phyloP scores from a whole-genome alignment of 64 coral and sea anemone species.

The Stichodactyla mertensii region DNA sequence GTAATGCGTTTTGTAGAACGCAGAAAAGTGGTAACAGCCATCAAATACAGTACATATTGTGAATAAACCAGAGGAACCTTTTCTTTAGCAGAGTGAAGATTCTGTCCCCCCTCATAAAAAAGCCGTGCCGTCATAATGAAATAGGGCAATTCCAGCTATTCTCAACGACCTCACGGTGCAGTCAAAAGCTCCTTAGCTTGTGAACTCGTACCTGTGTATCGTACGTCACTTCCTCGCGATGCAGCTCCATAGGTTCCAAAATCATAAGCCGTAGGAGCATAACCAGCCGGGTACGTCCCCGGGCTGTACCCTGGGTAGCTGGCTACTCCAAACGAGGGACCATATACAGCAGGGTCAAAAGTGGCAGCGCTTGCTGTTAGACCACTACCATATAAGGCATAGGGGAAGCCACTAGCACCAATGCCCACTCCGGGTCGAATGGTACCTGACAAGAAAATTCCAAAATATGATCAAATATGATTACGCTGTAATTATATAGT shows the following conservation, averaged over 20 bases:
- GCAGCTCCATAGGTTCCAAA: conserved; percentile 54
- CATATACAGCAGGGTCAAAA: conserved; percentile 82
- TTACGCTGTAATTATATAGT: neutral
- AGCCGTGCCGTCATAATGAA: no score
- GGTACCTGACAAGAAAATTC: neutral
- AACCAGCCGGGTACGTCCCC: conserved; percentile 42
- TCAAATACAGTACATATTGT: no score
- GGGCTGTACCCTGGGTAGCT: conserved; percentile 72
- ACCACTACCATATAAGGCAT: conserved; percentile 27
- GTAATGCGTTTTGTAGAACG: no score
- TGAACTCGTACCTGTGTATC: conserved; percentile 80
- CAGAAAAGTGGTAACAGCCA: no score
- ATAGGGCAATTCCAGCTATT: neutral
- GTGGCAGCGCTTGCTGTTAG: conserved; percentile 60
- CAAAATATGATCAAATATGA: neutral
- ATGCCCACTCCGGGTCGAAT: conserved; percentile 10
- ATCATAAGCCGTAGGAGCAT: conserved; percentile 53
- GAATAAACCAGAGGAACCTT: no score
- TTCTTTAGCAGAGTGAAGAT: no score
- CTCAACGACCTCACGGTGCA: neutral
- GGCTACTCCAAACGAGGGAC: conserved; percentile 50
- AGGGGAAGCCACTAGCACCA: neutral
- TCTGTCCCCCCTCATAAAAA: no score
- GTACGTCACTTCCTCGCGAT: conserved; percentile 45
- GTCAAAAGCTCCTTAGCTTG: conserved; percentile 70